A percentile compares a stretch with the other conserved stretches of the same genome.
These are phyloP conservation scores for Xylophagus ater DNA, from an alignment of 2,888 invertebrate genomes.

Conservation along the genomic window DNA sequence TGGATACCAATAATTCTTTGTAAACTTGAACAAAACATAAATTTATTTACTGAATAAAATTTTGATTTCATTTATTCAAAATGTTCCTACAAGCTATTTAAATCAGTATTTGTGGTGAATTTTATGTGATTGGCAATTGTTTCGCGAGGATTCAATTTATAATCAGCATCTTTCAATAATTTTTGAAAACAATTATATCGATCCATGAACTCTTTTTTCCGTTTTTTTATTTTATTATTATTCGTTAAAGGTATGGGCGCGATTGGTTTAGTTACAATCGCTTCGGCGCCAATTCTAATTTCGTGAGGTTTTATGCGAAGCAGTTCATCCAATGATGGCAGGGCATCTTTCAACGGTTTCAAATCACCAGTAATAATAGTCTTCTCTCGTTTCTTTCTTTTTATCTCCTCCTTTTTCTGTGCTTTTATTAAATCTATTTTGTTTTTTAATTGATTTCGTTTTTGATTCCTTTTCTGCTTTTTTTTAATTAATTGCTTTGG, in stretches of 20 bases:
- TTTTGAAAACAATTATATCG: constrained; percentile 27
- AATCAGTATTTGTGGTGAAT: constrained; percentile 24
- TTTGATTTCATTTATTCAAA: too few species aligned
- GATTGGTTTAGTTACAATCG: constrained; percentile 6
- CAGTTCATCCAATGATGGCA: constrained; percentile 32
- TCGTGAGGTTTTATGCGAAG: constrained; percentile 25
- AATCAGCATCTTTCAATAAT: constrained; percentile 30
- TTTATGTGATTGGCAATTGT: constrained; percentile 29
- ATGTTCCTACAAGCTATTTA: too few species aligned
- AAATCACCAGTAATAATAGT: constrained; percentile 30
- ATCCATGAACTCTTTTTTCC: constrained; percentile 25
- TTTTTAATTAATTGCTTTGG: constrained; percentile 13
- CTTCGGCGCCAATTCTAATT: constrained; percentile 21
- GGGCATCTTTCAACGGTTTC: constrained; percentile 31
- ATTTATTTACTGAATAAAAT: too few species aligned
- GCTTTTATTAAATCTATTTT: constrained; percentile 28
- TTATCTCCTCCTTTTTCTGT: constrained; percentile 27
- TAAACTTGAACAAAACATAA: too few species aligned
- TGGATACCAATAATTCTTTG: too few species aligned
- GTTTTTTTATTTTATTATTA: constrained; percentile 28
- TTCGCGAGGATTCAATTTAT: constrained; percentile 31
- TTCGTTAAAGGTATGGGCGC: constrained; percentile 3
- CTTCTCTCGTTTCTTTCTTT: constrained; percentile 28
- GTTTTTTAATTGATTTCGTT: constrained; percentile 28
- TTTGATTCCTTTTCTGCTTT: constrained; percentile 30